Evolutionary conservation across 2,888 invertebrate species (phyloP), one percentile per base, ranked within the genome.

Genomic region (Seira ritae): DNA sequence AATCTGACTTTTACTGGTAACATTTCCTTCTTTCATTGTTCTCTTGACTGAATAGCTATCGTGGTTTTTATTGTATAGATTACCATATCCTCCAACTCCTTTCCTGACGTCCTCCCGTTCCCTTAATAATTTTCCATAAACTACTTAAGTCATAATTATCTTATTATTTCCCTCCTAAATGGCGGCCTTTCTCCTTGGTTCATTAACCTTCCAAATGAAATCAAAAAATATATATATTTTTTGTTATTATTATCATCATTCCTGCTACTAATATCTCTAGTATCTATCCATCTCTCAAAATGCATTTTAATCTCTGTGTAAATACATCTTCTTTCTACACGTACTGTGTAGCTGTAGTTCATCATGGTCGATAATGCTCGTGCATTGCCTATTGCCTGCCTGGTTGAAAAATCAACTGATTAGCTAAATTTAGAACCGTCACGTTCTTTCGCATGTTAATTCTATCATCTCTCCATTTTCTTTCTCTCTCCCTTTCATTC

Each of bases 1-100:
- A 86, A 78, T 85, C 84, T 88, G 88, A 88, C 88, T 88, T 88
- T 88, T 88, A 88, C 84, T 82, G 82, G 86, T 85, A 80, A 80
- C 86, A 86, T 82, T 86, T 83, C 68, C 76, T 78, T 80, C 80
- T 79, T 78, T 79, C 80, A 76, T 81, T 83, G 83, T 83, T 83
- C 83, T 83, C 78, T 70, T 79, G 24, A 55, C 66, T 73, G 68
- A 83, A 83, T 83, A 83, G 77, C 72, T 78, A 60, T 78, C 74
- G 83, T 83, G 83, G 83, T 83, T 83, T 78, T 65, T 72, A 24
- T 31, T 50, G 17, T 60, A 60, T n/a, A 6, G 12, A 42, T n/a
- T n/a, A n/a, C n/a, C n/a, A n/a, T n/a, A n/a, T n/a, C n/a, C n/a
- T n/a, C n/a, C n/a, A n/a, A n/a, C n/a, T n/a, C n/a, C n/a, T n/a